phyloP scores from a whole-genome alignment of 2,113 vertebrate species.

The Nothobranchius furzeri region DNA sequence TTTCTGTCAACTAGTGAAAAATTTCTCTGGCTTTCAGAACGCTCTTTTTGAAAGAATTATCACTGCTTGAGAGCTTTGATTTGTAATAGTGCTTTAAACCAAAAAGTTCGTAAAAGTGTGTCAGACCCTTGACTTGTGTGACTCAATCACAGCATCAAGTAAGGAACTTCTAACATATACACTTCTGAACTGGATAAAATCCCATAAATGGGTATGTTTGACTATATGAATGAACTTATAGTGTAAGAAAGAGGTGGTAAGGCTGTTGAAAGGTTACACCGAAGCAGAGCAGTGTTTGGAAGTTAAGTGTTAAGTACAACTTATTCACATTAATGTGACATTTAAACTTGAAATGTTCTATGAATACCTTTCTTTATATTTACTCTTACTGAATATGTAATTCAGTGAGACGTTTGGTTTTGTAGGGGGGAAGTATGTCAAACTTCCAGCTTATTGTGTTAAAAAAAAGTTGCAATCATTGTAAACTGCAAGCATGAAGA shows the following conservation, averaged over 20 bases:
- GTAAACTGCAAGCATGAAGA: too few species aligned
- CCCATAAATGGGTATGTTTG: background rate
- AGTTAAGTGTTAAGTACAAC: background rate
- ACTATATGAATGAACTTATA: background rate
- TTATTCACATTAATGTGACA: background rate
- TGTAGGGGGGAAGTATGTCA: too few species aligned
- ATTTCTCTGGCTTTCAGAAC: constrained; percentile 11
- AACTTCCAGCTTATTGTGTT: too few species aligned
- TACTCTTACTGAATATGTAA: too few species aligned
- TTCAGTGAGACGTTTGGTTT: too few species aligned
- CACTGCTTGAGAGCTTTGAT: constrained; percentile 33
- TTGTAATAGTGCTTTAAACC: constrained; percentile 19
- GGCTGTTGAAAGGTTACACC: background rate
- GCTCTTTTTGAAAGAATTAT: constrained; percentile 26
- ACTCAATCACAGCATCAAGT: background rate
- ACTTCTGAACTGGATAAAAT: background rate
- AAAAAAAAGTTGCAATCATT: too few species aligned
- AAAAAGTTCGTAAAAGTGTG: constrained; percentile 14
- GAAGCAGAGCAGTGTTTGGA: background rate
- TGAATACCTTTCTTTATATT: too few species aligned
- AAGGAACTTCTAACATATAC: constrained; percentile 1
- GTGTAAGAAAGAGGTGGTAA: background rate
- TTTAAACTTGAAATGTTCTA: background rate
- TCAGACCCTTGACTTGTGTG: constrained; percentile 6
- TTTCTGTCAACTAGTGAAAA: constrained; percentile 35